Evolutionary conservation across 2,797 vertebrate species (phyloP).

Genomic region (Spea hammondii): DNA sequence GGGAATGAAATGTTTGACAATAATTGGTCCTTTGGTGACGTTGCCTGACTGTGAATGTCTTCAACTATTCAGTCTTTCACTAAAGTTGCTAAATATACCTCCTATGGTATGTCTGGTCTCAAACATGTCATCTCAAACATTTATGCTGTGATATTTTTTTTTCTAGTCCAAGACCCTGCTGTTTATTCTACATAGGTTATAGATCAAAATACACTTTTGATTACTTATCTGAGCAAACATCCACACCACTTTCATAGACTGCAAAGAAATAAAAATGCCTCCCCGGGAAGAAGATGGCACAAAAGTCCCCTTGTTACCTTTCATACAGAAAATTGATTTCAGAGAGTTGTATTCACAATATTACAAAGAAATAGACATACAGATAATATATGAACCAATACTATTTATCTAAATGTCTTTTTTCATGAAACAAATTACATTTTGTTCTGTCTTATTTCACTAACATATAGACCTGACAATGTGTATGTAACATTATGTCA

Average conservation of each 20-base stretch:
- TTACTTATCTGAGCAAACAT: neutral
- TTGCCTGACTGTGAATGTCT: constrained; percentile 12
- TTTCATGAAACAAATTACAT: no score
- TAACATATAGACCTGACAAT: no score
- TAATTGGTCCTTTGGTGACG: constrained; percentile 30
- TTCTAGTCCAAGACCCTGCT: constrained; percentile 2
- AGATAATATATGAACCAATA: no score
- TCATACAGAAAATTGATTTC: neutral
- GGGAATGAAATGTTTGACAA: constrained; percentile 28
- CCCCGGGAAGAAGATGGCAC: constrained; percentile 15
- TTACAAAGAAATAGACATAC: neutral
- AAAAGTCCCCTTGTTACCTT: constrained; percentile 8
- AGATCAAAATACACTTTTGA: neutral
- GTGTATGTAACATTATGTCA: no score
- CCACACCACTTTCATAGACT: constrained; percentile 11
- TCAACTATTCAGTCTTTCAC: constrained; percentile 6
- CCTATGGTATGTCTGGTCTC: neutral
- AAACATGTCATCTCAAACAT: constrained; percentile 12
- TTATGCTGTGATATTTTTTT: constrained; percentile 13
- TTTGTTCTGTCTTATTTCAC: no score
- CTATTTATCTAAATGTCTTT: no score
- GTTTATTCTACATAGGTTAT: constrained; percentile 9
- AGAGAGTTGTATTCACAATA: neutral
- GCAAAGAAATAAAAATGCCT: constrained; percentile 3
- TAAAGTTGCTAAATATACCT: constrained; percentile 26